A percentile compares a stretch with the other conserved stretches of the same genome.
Conservation (phyloP, 2,113 vertebrate species). For the Orthochromis indermauri region DNA sequence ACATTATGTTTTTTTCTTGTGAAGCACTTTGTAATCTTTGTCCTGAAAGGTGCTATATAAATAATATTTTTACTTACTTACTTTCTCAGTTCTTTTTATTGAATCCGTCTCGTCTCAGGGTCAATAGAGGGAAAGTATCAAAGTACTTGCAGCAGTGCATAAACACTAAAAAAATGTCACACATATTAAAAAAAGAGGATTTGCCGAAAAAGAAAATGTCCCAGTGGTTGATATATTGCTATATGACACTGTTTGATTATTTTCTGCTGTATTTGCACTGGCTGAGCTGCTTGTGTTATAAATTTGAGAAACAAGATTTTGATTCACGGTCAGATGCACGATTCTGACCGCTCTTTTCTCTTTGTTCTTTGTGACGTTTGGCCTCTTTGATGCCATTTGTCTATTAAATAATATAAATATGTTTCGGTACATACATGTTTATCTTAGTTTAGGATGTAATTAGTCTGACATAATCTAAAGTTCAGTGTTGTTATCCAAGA, state of each 20-base stretch:
- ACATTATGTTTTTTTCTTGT: background rate
- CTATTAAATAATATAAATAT: background rate
- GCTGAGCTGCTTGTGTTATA: background rate
- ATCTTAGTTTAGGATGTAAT: background rate
- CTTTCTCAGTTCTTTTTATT: background rate
- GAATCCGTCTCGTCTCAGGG: fast-evolving
- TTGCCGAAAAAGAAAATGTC: fast-evolving
- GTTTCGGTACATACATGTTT: background rate
- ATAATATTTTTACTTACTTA: background rate
- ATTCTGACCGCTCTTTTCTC: background rate
- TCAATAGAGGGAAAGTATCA: background rate
- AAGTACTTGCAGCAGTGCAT: background rate
- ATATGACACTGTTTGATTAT: background rate
- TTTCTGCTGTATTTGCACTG: background rate
- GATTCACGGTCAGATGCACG: background rate
- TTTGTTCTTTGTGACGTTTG: background rate
- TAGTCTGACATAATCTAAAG: background rate
- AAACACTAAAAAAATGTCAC: background rate
- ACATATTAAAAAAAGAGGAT: background rate
- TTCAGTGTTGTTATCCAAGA: background rate
- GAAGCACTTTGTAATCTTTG: background rate
- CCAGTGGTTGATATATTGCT: background rate
- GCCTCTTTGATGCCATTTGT: background rate
- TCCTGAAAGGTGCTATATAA: background rate
- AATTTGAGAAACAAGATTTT: background rate